phyloP scores from a whole-genome alignment of 2,888 invertebrate genomes.

The Limenitis camilla region DNA sequence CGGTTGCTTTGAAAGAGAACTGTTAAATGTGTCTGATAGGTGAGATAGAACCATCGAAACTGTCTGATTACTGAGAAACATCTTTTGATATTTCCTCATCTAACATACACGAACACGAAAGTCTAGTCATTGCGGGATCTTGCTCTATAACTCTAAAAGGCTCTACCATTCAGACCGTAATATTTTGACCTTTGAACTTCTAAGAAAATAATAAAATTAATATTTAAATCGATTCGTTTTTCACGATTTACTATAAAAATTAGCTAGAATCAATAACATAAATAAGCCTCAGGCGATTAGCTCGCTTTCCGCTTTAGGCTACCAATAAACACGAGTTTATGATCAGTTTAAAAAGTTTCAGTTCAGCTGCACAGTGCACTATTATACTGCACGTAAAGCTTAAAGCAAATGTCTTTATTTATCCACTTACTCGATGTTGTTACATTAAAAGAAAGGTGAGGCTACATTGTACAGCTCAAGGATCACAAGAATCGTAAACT shows the following conservation, averaged over 20 bases:
- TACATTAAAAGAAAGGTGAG: constrained; percentile 12
- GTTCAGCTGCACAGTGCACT: constrained; percentile 3
- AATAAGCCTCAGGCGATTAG: constrained; percentile 15
- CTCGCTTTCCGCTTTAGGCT: constrained; percentile 14
- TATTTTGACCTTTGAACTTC: too few species aligned
- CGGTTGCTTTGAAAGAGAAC: too few species aligned
- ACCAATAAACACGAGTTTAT: constrained; percentile 21
- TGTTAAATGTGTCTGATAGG: too few species aligned
- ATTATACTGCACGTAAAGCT: constrained; percentile 7
- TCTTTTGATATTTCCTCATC: too few species aligned
- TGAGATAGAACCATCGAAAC: too few species aligned
- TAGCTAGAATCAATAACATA: constrained; percentile 6
- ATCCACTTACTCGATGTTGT: constrained; percentile 15
- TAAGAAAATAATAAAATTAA: neutral
- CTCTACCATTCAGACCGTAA: too few species aligned
- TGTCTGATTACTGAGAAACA: too few species aligned
- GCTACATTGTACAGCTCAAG: neutral
- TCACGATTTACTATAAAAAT: constrained; percentile 7
- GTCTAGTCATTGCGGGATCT: too few species aligned
- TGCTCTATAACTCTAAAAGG: too few species aligned
- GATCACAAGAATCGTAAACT: neutral
- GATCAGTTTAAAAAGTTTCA: constrained; percentile 21
- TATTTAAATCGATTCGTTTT: neutral
- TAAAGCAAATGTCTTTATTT: constrained; percentile 22
- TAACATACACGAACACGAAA: too few species aligned